Percentiles rank a stretch among this genome's conserved stretches.
phyloP scores from a whole-genome alignment of 2,888 invertebrate species.

The Nymphalis urticae region DNA sequence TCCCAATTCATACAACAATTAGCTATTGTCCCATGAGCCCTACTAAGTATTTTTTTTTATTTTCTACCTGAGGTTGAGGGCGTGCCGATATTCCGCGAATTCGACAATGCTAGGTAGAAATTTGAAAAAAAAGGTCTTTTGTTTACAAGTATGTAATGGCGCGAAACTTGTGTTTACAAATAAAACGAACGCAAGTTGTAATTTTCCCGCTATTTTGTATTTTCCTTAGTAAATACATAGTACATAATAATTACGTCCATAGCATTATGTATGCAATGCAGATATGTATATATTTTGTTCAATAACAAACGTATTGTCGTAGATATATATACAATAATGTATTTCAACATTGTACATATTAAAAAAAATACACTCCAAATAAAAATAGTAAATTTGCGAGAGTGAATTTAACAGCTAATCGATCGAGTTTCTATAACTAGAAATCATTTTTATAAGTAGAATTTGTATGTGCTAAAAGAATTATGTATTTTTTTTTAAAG shows the following conservation, averaged over 20 bases:
- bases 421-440: too few relatives aligned
- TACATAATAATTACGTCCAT: slow-evolving; percentile 28
- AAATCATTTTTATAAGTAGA: too few relatives aligned
- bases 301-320: slow-evolving; percentile 24
- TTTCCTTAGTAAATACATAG: slow-evolving; percentile 35
- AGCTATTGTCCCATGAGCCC: slow-evolving; percentile 54
- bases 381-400: slow-evolving; percentile 3
- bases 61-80: slow-evolving; percentile 49
- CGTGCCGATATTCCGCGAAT: slow-evolving; percentile 49
- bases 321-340: background rate
- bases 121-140: slow-evolving; percentile 54
- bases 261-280: slow-evolving; percentile 19
- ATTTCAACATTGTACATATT: slow-evolving; percentile 1
- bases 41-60: slow-evolving; percentile 47
- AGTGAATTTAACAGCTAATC: background rate
- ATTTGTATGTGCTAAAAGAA: too few relatives aligned
- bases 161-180: slow-evolving; percentile 72
- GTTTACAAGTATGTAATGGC: slow-evolving; percentile 57
- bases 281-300: slow-evolving; percentile 11
- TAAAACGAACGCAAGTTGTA: slow-evolving; percentile 38
- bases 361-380: background rate
- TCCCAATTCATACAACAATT: slow-evolving; percentile 64
- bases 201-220: slow-evolving; percentile 59
- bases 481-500: too few relatives aligned
- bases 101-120: slow-evolving; percentile 55